Percentiles rank a stretch among this genome's conserved stretches.
Conservation (phyloP, 2,113 vertebrate species). For the Mirza zaza region DNA sequence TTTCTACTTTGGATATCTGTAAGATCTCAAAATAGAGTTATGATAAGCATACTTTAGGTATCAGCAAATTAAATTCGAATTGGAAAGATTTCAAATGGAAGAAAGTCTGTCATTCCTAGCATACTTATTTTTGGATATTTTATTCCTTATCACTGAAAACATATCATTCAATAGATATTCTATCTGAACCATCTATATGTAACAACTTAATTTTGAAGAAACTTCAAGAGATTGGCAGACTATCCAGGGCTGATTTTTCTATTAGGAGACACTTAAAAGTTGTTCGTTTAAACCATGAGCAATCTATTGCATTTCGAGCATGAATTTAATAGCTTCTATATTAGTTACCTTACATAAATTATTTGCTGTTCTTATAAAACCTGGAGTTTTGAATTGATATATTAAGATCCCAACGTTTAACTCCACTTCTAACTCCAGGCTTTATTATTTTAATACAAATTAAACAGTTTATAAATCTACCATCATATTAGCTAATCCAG, state of each 20-base stretch:
- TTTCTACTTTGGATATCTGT: constrained; percentile 6
- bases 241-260: background rate
- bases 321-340: background rate
- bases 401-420: background rate
- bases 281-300: background rate
- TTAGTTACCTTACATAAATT: constrained; percentile 22
- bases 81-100: constrained; percentile 74
- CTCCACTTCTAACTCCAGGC: constrained; percentile 67
- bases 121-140: constrained; percentile 61
- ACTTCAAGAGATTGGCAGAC: background rate
- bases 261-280: background rate
- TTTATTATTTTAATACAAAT: constrained; percentile 86
- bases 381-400: background rate
- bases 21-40: constrained; percentile 56
- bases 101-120: constrained; percentile 60
- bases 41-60: constrained; percentile 49
- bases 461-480: constrained; percentile 83
- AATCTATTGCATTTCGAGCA: background rate
- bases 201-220: constrained; percentile 1
- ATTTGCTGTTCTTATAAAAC: constrained; percentile 35
- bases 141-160: constrained; percentile 67
- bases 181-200: background rate
- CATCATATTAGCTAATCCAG: constrained; percentile 82
- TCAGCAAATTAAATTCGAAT: constrained; percentile 67
- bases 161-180: constrained; percentile 15